phyloP scores from a whole-genome alignment of 2,113 vertebrate genomes.

The Neodon shergylaensis region DNA sequence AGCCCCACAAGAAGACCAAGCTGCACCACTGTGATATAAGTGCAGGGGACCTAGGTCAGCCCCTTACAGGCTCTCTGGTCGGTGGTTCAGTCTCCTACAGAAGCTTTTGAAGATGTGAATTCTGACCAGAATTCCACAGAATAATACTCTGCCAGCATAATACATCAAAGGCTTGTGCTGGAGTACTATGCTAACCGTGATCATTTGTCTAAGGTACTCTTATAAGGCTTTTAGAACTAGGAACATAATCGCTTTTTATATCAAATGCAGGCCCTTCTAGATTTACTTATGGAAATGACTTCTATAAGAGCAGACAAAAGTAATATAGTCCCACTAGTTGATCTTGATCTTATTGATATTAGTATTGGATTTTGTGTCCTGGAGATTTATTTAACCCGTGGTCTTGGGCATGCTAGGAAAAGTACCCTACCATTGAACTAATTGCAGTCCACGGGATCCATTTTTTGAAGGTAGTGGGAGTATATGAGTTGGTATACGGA shows the following conservation, averaged over 20 bases:
- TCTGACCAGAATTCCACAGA: neutral
- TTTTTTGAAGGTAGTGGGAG: neutral
- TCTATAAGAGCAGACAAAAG: neutral
- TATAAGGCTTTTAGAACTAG: constrained; percentile 31
- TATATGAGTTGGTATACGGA: neutral
- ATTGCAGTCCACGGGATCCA: too few relatives aligned
- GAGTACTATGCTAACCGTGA: constrained; percentile 9
- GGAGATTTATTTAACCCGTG: too few relatives aligned
- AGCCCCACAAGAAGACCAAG: neutral
- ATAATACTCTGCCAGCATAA: neutral
- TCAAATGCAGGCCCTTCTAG: neutral
- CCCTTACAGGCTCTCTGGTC: neutral
- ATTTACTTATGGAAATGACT: constrained; percentile 22
- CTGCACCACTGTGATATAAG: neutral
- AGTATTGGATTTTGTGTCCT: neutral
- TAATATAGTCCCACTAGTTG: neutral
- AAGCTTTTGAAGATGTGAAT: neutral
- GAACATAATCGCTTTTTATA: constrained; percentile 8
- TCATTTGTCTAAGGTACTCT: neutral
- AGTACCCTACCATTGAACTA: neutral
- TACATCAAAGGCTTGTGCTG: neutral
- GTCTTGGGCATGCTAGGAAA: neutral
- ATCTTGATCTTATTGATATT: neutral
- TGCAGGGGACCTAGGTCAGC: neutral
- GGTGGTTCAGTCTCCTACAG: neutral